These are phyloP conservation scores for Malaclemys terrapin DNA, from an alignment of 2,113 vertebrate genomes.

Conservation along the genomic window DNA sequence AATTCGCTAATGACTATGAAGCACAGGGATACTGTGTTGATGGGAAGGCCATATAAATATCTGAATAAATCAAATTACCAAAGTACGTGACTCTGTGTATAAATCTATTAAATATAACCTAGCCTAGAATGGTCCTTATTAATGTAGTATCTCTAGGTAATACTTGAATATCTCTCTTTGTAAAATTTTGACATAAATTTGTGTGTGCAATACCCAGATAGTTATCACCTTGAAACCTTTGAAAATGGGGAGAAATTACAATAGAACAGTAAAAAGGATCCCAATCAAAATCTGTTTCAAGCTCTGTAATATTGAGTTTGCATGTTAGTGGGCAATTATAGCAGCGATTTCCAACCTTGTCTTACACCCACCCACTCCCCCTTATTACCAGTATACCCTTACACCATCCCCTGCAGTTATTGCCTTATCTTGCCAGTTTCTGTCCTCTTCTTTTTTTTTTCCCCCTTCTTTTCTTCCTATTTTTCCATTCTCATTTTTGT, in stretches of 20 bases:
- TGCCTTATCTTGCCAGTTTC: neutral
- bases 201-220: too few species aligned
- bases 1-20: neutral
- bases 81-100: neutral
- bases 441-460: neutral
- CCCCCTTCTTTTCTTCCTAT: neutral
- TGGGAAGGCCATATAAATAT: neutral
- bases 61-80: neutral
- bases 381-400: fast-evolving
- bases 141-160: too few species aligned
- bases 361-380: too few species aligned
- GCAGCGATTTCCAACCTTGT: too few species aligned
- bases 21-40: neutral
- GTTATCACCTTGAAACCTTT: neutral
- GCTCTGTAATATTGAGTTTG: neutral
- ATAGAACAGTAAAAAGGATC: neutral
- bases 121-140: too few species aligned
- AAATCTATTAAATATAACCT: too few species aligned
- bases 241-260: neutral
- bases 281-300: neutral
- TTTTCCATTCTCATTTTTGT: neutral
- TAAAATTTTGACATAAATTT: too few species aligned
- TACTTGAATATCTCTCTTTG: too few species aligned
- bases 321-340: neutral
- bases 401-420: neutral